Evolutionary conservation across 2,797 vertebrate species (phyloP).

Genomic region (Centropyge bicolor): DNA sequence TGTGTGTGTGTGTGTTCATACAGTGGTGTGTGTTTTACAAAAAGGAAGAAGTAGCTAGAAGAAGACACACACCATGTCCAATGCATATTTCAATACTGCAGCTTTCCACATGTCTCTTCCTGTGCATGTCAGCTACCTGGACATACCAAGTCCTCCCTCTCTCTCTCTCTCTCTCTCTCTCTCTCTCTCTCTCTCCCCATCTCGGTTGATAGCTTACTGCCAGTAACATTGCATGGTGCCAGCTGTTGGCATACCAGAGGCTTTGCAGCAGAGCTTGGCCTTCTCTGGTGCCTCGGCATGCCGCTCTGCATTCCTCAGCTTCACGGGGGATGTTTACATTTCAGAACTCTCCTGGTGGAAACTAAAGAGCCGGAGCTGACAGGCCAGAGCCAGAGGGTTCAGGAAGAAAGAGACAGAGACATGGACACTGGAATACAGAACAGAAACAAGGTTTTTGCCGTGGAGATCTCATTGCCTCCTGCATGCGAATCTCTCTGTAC

Average conservation of each 20-base stretch:
- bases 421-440: slow-evolving; percentile 12
- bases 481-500: not conserved
- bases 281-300: slow-evolving; percentile 23
- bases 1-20: slow-evolving; percentile 18
- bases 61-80: slow-evolving; percentile 24
- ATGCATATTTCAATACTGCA: slow-evolving; percentile 29
- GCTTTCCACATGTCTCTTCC: not conserved
- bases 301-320: slow-evolving; percentile 52
- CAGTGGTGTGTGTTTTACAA: slow-evolving; percentile 40
- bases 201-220: slow-evolving; percentile 1
- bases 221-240: slow-evolving; percentile 15
- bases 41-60: slow-evolving; percentile 32
- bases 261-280: slow-evolving; percentile 44
- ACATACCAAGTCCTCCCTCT: slow-evolving; percentile 15
- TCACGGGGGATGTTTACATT: slow-evolving; percentile 68
- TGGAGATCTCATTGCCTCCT: not conserved
- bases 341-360: slow-evolving; percentile 48
- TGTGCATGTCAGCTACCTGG: slow-evolving; percentile 26
- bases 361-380: slow-evolving; percentile 35
- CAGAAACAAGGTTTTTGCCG: not conserved
- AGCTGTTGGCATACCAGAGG: slow-evolving; percentile 55
- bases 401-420: slow-evolving; percentile 14
- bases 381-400: slow-evolving; percentile 41
- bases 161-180: not conserved
- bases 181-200: not conserved